Base-by-base conservation (phyloP, 2,113 vertebrate genomes). In the Leptosomus discolor region DNA sequence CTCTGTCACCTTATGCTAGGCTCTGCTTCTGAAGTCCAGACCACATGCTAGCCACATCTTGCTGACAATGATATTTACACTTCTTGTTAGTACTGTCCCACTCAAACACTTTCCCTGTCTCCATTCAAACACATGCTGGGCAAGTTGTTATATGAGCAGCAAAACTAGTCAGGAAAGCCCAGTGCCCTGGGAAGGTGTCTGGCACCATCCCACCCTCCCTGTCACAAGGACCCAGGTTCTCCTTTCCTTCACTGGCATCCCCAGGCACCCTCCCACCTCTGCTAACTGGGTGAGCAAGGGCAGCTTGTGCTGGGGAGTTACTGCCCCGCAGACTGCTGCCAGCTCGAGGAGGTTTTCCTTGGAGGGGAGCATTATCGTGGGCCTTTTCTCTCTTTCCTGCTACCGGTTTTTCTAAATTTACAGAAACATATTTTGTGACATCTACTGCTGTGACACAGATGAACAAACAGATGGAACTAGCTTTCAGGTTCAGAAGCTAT, bases 1-100 rank as follows among this genome's bases (percentile, higher is more conserved):
- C 18, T 46, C 11, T 84, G 39, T 37, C 29, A 34, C 51, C 26
- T 89, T 71, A 67, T 58, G 74, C 56, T 36, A 61, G 64, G 68
- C n/a, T 26, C n/a, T 80, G 29, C 32, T 89, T 57, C 51, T 68
- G 56, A 70, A 92, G 64, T 9, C 37, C 68, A 70, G 45, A 16
- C 26, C 6, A 1, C 0, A 0, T 29, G 23, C 12, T 26, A 61
- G 50, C 34, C 50, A 37, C 48, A 58, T 36, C 63, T 39, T 80
- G 43, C 51, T 64, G 60, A 41, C 67, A 79, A 22, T 0, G 0
- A 10, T 2, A 1, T 63, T 77, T 37, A 39, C 13, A 8, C 3
- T 81, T 54, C 36, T 67, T 63, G 18, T 43, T 48, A 53, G 58
- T 48, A 51, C 11, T 2, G 0, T 56, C 57, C 45, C 27, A 15